Percentiles rank a stretch among this genome's conserved stretches.
These are phyloP conservation scores for Geophilus truncorum DNA, from an alignment of 2,888 invertebrate species.

Conservation along the genomic window DNA sequence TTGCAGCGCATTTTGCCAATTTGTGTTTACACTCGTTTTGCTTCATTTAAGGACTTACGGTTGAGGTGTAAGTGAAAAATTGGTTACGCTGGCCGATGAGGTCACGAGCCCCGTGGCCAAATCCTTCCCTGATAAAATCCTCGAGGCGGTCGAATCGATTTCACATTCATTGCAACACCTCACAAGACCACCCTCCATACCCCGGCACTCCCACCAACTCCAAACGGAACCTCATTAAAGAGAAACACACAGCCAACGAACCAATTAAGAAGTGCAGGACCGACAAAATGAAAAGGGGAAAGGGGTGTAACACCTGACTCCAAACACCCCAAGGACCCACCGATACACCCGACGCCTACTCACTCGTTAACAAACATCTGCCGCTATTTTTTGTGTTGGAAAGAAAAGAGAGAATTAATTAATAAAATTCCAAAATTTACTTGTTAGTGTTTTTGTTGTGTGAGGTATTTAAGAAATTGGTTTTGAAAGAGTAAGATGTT, in stretches of 20 bases:
- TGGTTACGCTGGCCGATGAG: background rate
- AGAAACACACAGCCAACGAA: background rate
- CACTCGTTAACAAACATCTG: too few species aligned
- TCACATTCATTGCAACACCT: background rate
- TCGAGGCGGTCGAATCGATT: slow-evolving; percentile 1
- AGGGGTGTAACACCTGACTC: background rate
- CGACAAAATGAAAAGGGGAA: background rate
- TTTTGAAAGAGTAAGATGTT: too few species aligned
- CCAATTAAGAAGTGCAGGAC: background rate
- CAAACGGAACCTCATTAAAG: slow-evolving; percentile 10
- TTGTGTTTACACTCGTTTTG: too few species aligned
- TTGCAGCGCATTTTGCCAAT: too few species aligned
- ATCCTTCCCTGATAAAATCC: background rate
- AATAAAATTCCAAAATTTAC: too few species aligned
- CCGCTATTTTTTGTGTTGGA: too few species aligned
- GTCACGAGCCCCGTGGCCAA: background rate
- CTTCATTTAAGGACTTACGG: background rate
- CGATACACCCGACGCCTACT: too few species aligned
- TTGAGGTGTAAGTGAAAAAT: background rate
- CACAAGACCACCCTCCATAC: background rate
- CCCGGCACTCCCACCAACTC: background rate
- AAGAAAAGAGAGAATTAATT: too few species aligned
- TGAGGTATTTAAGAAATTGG: too few species aligned
- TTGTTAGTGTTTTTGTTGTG: too few species aligned
- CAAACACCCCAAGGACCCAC: background rate